Evolutionary conservation across 2,797 vertebrate genomes (phyloP).

Genomic region (Denticeps clupeoides): DNA sequence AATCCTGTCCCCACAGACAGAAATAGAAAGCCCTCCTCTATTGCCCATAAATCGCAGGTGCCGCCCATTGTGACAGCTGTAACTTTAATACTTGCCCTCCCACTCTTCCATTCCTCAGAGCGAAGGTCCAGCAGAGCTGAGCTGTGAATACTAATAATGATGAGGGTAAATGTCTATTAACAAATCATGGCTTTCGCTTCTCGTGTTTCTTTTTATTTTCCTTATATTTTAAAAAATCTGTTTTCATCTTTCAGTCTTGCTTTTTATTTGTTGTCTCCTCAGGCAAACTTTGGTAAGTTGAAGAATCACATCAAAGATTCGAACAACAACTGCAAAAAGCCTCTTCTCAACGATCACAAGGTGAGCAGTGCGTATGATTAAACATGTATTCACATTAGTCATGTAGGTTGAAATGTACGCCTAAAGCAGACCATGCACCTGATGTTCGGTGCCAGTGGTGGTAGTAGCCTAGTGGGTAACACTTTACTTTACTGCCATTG

Average conservation of each 20-base stretch:
- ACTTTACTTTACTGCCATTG: no score
- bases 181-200: no score
- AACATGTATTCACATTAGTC: slow-evolving; percentile 19
- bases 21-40: slow-evolving; percentile 56
- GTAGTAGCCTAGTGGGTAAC: no score
- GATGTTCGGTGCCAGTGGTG: no score
- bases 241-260: slow-evolving; percentile 9
- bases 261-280: slow-evolving; percentile 20
- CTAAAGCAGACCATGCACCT: no score
- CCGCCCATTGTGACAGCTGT: slow-evolving; percentile 27
- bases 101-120: no score
- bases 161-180: no score
- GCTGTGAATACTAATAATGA: no score
- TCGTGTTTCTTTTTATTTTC: slow-evolving; percentile 4
- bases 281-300: slow-evolving; percentile 54
- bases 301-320: slow-evolving; percentile 49
- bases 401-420: no score
- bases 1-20: no score
- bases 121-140: no score
- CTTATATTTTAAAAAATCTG: neutral
- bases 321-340: slow-evolving; percentile 54
- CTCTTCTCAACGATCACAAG: slow-evolving; percentile 50
- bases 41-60: slow-evolving; percentile 48
- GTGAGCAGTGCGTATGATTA: slow-evolving; percentile 40
- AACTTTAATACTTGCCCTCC: no score